Evolutionary conservation across 2,113 vertebrate genomes (phyloP), one percentile per base, ranked within the genome.

Genomic region (Percopsis transmontana): DNA sequence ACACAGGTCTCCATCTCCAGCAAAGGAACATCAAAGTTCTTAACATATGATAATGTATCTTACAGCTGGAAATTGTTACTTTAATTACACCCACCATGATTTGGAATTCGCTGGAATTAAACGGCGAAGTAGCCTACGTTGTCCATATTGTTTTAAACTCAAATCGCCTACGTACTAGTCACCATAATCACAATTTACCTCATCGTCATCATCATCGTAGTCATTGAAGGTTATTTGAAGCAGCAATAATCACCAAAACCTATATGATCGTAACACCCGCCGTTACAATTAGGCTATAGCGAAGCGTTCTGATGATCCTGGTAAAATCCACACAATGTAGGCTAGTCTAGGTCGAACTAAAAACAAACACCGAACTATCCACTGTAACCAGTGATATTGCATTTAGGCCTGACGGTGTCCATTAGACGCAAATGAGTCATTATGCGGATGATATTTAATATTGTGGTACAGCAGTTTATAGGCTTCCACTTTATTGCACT

Each of bases 1-100:
- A 80, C 66, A 70, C 80, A 23, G 11, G 57, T 81, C 82, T 68
- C 63, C 70, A 61, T 58, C 51, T 58, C 40, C 61, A 64, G 50
- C 74, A 52, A 66, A 77, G 66, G 50, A 72, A 77, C 62, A 69
- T 2, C 21, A 53, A 53, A 23, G 20, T 53, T 53, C 21, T 53
- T 24, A 23, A 53, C 21, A 56, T 33, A 60, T 18, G 47, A 27
- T 11, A 62, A 58, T 54, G 48, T 51, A 40, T 61, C 54, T 67
- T 48, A 58, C 41, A 44, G 3, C 42, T 44, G 42, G 9, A 44
- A 44, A 44, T 3, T 3, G 27, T 33, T 0, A 48, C 45, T 6
- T 5, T 15, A 48, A 48, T 48, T 48, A n/a, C 16, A 7, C 15
- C n/a, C n/a, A 18, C 15, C 42, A 45, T 45, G 42, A 45, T 45